Evolutionary conservation across 1,140 invertebrate species (phyloP).

Genomic region (Reticulitermes speratus): DNA sequence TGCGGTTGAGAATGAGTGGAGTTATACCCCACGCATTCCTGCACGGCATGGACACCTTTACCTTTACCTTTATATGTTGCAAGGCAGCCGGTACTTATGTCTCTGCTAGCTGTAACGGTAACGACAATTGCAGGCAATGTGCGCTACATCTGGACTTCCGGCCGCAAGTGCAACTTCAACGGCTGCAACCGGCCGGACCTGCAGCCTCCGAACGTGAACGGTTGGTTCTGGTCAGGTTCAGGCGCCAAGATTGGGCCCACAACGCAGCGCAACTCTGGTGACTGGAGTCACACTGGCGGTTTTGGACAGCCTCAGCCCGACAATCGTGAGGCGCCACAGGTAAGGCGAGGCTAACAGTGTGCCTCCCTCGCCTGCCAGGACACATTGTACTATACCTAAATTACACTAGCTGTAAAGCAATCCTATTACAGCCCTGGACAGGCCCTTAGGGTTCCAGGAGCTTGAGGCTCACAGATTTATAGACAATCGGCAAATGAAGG

Average conservation of each 20-base stretch:
- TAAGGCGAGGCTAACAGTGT: constrained; percentile 42
- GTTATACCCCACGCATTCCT: no score
- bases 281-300: constrained; percentile 85
- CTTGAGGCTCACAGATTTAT: no score
- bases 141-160: constrained; percentile 86
- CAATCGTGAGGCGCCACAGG: constrained; percentile 85
- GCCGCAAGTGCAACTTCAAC: constrained; percentile 88
- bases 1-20: no score
- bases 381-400: no score
- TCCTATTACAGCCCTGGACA: no score
- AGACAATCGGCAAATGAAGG: no score
- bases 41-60: no score
- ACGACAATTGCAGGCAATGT: constrained; percentile 49
- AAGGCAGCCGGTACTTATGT: no score
- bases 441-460: no score
- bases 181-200: constrained; percentile 84
- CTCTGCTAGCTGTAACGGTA: no score
- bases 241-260: constrained; percentile 86
- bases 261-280: constrained; percentile 80
- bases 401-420: no score
- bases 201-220: constrained; percentile 84
- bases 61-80: no score
- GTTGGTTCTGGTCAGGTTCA: constrained; percentile 92
- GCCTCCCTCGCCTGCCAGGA: background rate
- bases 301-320: constrained; percentile 83